Evolutionary conservation across 2,888 invertebrate genomes (phyloP), one percentile per base, ranked within the genome.

Genomic region (Steromphala cineraria): DNA sequence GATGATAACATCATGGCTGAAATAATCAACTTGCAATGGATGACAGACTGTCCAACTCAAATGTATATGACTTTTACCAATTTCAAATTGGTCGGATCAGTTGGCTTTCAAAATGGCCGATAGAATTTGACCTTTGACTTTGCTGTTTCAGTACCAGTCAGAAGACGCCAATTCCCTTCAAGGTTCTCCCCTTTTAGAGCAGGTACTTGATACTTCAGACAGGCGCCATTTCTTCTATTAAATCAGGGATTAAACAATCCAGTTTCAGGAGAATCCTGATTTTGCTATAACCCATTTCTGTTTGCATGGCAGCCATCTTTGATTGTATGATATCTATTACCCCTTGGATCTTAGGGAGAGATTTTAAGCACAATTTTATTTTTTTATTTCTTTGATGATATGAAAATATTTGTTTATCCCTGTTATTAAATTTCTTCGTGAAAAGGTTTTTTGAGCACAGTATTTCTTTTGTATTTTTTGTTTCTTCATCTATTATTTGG

Each of bases 181-280:
- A 10, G 77, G 53, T 28, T 77, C 77, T 56, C 77, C 77, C 36
- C 56, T 56, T 55, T 77, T 77, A 77, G 36, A 21, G 31, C 77
- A 77, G 77, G 77, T 77, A 77, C 76, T 31, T 36, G 56, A 5
- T 46, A 36, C 7, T 31, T 28, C 67, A 24, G 24, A 67, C 5
- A 67, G 24, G 31, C 21, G 3, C 67, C 15, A 13, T 15, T 31
- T 67, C 31, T 24, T 28, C 31, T n/a, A 67, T 28, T 17, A 24
- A 67, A 67, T 28, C 67, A 28, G 24, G 67, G 31, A 15, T 17
- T 67, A 31, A 28, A 67, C 21, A 46, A 46, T 46, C 46, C 46
- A 10, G 46, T 5, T 46, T 46, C 46, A 13, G 46, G 46, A 5
- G 46, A 46, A 46, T 46, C 46, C 46, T 13, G 46, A 46, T 46